Conservation (phyloP, 2,888 invertebrate species). For the Volucella zonaria region DNA sequence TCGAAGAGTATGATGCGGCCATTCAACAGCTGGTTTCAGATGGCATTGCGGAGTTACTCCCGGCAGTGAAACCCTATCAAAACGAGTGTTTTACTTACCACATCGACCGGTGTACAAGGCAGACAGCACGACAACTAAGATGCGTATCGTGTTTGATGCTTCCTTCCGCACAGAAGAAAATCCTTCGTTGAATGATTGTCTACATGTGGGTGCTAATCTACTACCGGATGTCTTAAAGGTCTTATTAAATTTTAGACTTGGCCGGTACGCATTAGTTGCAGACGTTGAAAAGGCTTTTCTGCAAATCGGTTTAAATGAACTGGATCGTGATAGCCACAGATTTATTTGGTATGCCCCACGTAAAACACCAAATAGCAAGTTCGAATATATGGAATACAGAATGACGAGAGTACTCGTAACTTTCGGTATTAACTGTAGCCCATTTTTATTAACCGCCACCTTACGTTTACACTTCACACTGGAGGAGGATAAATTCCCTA, state of each 20-base stretch:
- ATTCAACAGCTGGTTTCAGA: too few relatives aligned
- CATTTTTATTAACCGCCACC: neutral
- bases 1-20: too few relatives aligned
- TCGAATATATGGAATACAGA: constrained; percentile 8
- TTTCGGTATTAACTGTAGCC: constrained; percentile 10
- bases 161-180: too few relatives aligned
- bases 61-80: too few relatives aligned
- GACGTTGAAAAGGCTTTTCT: constrained; percentile 28
- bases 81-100: too few relatives aligned
- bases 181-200: too few relatives aligned
- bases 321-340: constrained; percentile 16
- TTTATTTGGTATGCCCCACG: neutral
- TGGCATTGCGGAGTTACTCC: too few relatives aligned
- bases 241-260: constrained; percentile 6
- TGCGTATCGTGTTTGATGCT: too few relatives aligned
- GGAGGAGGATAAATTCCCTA: neutral
- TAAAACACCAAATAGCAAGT: too few relatives aligned
- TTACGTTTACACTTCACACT: neutral
- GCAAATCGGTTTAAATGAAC: neutral
- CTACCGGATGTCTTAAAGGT: neutral
- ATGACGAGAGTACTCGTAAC: constrained; percentile 25
- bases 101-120: too few relatives aligned
- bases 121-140: too few relatives aligned
- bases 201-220: neutral
- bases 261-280: constrained; percentile 1